These are phyloP conservation scores for Macrotus californicus DNA, from an alignment of 2,113 vertebrate genomes.

Conservation along the genomic window DNA sequence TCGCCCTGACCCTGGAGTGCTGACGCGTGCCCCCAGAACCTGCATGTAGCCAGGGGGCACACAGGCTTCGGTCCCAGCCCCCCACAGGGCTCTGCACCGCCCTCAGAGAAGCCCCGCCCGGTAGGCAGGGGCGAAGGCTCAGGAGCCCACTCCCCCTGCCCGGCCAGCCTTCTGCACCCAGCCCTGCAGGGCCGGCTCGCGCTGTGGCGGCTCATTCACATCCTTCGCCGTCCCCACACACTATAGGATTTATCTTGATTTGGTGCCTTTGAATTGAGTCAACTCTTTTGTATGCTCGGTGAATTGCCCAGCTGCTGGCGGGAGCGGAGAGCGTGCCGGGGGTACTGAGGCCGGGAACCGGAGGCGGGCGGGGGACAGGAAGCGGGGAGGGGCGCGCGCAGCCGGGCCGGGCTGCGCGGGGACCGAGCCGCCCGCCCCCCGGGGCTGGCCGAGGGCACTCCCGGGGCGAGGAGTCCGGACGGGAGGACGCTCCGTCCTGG, in stretches of 20 bases:
- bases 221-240: constrained; percentile 51
- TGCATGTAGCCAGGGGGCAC: not conserved
- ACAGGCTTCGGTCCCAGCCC: not conserved
- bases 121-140: not conserved
- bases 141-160: not conserved
- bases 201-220: constrained; percentile 30
- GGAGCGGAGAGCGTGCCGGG: constrained; percentile 79
- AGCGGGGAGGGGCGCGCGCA: constrained; percentile 31
- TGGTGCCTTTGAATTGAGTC: constrained; percentile 90
- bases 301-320: constrained; percentile 84
- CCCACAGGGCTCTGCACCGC: not conserved
- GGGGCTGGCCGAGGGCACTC: not conserved
- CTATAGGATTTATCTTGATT: constrained; percentile 86
- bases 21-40: not conserved
- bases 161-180: not conserved
- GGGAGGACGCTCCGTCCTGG: not conserved
- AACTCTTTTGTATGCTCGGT: constrained; percentile 89
- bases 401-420: not conserved
- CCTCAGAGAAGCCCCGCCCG: not conserved
- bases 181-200: not conserved
- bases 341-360: constrained; percentile 79
- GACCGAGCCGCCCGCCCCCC: not conserved
- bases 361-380: constrained; percentile 41
- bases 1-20: not conserved
- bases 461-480: not conserved